phyloP scores from a whole-genome alignment of 2,113 vertebrate species.

The Sapajus apella region DNA sequence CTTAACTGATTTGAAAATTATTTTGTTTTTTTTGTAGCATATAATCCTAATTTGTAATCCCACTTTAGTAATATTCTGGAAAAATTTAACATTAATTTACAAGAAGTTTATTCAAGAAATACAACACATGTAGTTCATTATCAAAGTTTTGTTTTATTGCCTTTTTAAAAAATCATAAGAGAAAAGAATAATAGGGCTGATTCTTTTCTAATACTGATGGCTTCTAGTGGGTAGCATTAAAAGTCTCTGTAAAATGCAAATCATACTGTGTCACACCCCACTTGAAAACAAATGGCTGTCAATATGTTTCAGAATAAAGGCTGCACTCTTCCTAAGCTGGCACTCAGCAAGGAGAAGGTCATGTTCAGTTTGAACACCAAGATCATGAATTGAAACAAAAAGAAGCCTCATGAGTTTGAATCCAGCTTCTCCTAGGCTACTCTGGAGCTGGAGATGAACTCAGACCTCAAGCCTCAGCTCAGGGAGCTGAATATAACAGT shows the following conservation, averaged over 20 bases:
- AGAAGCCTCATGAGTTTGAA: not conserved
- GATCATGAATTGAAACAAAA: not conserved
- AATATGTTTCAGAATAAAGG: not conserved
- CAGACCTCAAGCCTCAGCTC: not conserved
- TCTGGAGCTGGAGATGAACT: not conserved
- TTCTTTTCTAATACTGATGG: not conserved
- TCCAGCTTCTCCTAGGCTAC: not conserved
- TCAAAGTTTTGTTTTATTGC: conserved; percentile 45
- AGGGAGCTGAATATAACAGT: not conserved
- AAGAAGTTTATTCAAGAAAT: conserved; percentile 77
- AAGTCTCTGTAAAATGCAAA: not conserved
- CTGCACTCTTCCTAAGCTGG: not conserved
- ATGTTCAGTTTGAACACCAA: not conserved
- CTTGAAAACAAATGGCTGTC: not conserved
- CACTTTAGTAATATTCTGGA: conserved; percentile 75
- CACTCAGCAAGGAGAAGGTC: not conserved
- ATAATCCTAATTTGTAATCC: conserved; percentile 77
- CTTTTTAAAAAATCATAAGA: conserved; percentile 55
- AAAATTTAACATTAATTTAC: conserved; percentile 79
- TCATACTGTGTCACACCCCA: not conserved
- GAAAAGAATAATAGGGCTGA: conserved; percentile 38
- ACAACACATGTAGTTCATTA: conserved; percentile 68
- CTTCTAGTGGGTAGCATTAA: not conserved
- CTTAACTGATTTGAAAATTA: conserved; percentile 77
- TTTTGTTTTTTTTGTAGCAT: conserved; percentile 78